Evolutionary conservation across 2,888 invertebrate species (phyloP).

Genomic region (Platycheirus rosarum): DNA sequence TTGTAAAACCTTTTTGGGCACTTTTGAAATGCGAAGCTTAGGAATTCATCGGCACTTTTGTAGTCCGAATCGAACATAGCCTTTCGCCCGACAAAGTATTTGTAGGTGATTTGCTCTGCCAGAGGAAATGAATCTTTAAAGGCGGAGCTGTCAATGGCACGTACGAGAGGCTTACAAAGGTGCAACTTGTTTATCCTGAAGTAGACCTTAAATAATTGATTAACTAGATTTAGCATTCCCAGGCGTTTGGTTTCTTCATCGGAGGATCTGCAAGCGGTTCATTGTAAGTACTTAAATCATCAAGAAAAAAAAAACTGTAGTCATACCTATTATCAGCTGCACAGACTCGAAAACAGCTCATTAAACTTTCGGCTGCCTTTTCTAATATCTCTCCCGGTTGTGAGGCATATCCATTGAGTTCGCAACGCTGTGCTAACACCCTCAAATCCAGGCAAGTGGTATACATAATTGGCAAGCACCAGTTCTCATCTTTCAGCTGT

Average conservation of each 20-base stretch:
- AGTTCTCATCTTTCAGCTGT: slow-evolving; percentile 96
- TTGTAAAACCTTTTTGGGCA: slow-evolving; percentile 91
- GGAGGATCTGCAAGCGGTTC: slow-evolving; percentile 84
- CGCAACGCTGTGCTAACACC: slow-evolving; percentile 91
- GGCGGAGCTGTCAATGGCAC: slow-evolving; percentile 96
- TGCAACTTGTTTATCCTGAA: slow-evolving; percentile 95
- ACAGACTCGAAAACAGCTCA: slow-evolving; percentile 97
- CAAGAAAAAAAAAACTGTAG: not conserved
- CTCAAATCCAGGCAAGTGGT: slow-evolving; percentile 94
- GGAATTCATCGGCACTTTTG: slow-evolving; percentile 94
- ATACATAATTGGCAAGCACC: slow-evolving; percentile 97
- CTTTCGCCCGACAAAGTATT: slow-evolving; percentile 98
- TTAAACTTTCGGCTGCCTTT: slow-evolving; percentile 95
- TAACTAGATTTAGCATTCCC: slow-evolving; percentile 97
- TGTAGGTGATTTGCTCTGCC: slow-evolving; percentile 97
- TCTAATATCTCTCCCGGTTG: slow-evolving; percentile 87
- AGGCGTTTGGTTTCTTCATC: slow-evolving; percentile 96
- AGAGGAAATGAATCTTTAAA: slow-evolving; percentile 95
- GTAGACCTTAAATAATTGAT: slow-evolving; percentile 97
- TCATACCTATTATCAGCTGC: slow-evolving; percentile 92
- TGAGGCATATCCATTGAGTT: slow-evolving; percentile 83
- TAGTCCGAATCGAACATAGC: slow-evolving; percentile 99
- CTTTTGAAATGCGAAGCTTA: slow-evolving; percentile 96
- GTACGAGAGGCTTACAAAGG: slow-evolving; percentile 95
- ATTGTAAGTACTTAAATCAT: not conserved